Conservation (phyloP, 1,140 invertebrate species). For the Zaprionus gabonicus region DNA sequence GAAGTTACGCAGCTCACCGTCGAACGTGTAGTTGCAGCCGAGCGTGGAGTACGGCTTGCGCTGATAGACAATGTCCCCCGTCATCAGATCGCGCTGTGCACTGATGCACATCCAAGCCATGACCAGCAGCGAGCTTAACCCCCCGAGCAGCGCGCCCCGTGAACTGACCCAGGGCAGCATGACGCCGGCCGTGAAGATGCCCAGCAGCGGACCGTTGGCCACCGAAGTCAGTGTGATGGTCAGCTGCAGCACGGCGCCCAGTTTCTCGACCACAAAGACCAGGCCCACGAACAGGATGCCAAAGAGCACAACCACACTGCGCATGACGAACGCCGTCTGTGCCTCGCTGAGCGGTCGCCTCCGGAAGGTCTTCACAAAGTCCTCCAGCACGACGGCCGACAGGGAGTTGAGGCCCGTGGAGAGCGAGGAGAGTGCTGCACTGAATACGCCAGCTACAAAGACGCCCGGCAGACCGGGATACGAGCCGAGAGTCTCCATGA, state of each 20-base stretch:
- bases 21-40: constrained; percentile 88
- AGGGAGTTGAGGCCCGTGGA: constrained; percentile 96
- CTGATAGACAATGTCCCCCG: constrained; percentile 86
- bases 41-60: constrained; percentile 88
- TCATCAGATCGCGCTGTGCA: constrained; percentile 89
- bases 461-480: constrained; percentile 92
- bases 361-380: constrained; percentile 89
- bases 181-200: constrained; percentile 92
- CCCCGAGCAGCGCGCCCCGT: constrained; percentile 91
- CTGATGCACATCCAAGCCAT: constrained; percentile 94
- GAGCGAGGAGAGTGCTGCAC: constrained; percentile 93
- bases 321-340: constrained; percentile 88
- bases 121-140: constrained; percentile 88
- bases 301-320: constrained; percentile 88
- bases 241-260: constrained; percentile 87
- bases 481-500: constrained; percentile 92
- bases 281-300: constrained; percentile 87
- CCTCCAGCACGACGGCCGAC: constrained; percentile 94
- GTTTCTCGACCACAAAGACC: constrained; percentile 88
- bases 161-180: constrained; percentile 92
- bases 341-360: constrained; percentile 87
- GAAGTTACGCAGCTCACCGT: constrained; percentile 62
- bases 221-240: constrained; percentile 89
- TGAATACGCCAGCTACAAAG: constrained; percentile 94
- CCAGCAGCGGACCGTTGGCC: constrained; percentile 90